These are phyloP conservation scores for Halictus ligatus DNA, from an alignment of 2,888 invertebrate genomes.

Conservation along the genomic window DNA sequence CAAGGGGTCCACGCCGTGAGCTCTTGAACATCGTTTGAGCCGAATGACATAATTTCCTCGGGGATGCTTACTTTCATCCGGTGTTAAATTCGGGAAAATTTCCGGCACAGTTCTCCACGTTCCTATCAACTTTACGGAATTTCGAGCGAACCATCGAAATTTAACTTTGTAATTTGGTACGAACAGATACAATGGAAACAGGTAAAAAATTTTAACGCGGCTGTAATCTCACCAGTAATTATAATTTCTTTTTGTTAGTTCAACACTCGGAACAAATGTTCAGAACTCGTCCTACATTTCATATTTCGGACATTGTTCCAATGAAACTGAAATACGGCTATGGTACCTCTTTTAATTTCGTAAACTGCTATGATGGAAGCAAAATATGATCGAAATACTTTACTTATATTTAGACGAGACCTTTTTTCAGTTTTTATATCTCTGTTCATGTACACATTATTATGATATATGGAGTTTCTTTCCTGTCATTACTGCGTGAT, in stretches of 20 bases:
- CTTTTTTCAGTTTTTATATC: background rate
- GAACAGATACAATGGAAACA: background rate
- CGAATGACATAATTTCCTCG: slow-evolving; percentile 37
- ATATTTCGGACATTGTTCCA: background rate
- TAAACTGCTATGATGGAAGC: background rate
- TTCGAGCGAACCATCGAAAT: background rate
- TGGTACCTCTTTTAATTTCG: too few species aligned
- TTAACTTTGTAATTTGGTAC: background rate
- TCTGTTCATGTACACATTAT: too few species aligned
- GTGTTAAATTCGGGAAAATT: slow-evolving; percentile 35
- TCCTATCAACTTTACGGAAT: slow-evolving; percentile 10
- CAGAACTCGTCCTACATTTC: background rate
- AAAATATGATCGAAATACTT: background rate
- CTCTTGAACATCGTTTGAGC: slow-evolving; percentile 37
- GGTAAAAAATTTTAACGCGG: background rate
- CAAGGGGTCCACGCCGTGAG: slow-evolving; percentile 16
- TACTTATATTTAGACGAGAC: too few species aligned
- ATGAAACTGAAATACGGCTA: background rate
- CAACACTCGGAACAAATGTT: background rate
- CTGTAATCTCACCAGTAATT: background rate
- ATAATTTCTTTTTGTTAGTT: background rate
- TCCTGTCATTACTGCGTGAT: too few species aligned
- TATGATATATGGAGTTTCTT: too few species aligned
- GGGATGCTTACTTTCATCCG: slow-evolving; percentile 27
- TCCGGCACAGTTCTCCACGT: background rate